Evolutionary conservation across 2,113 vertebrate genomes (phyloP), one percentile per base, ranked within the genome.

Genomic region (zebrafish (Danio rerio)): DNA sequence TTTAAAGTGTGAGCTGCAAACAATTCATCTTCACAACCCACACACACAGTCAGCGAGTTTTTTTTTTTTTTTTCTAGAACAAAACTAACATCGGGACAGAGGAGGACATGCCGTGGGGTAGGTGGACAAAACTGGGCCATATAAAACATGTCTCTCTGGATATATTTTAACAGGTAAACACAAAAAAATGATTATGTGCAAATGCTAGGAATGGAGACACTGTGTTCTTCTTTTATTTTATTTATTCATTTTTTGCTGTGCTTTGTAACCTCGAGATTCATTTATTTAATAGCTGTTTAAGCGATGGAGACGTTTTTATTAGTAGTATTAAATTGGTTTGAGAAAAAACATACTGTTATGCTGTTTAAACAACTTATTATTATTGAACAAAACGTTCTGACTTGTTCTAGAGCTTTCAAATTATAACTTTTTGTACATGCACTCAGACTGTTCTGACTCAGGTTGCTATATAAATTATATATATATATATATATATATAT

Each of bases 1-100:
- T 91, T 91, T 89, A 89, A 88, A 89, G 81, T 84, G 83, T 59
- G 55, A 62, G 82, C 62, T 71, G 81, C 52, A 88, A 90, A 89
- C 88, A 88, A 81, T 88, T 90, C 83, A 86, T 89, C 84, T 86
- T 85, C 21, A 81, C 71, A 81, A 62, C 87, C 77, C 61, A 71
- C 69, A 70, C 83, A 85, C 65, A 7, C 50, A 83, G 66, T 77
- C 81, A 86, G 80, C 63, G 65, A 42, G 84, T 20, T 50, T 31
- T 31, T 62, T 59, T 59, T 59, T n/a, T 59, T 63, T 66, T 79
- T 68, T 61, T 20, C 83, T 73, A 12, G 63, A 77, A 74, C 58
- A 62, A 86, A 86, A 85, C 83, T 61, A 70, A 70, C 15, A 72
- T 9, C 10, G 40, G 13, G 40, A 16, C 42, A 81, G 68, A 76